Evolutionary conservation across 2,797 vertebrate genomes (phyloP), one percentile per base, ranked within the genome.

Genomic region (Myripristis murdjan): DNA sequence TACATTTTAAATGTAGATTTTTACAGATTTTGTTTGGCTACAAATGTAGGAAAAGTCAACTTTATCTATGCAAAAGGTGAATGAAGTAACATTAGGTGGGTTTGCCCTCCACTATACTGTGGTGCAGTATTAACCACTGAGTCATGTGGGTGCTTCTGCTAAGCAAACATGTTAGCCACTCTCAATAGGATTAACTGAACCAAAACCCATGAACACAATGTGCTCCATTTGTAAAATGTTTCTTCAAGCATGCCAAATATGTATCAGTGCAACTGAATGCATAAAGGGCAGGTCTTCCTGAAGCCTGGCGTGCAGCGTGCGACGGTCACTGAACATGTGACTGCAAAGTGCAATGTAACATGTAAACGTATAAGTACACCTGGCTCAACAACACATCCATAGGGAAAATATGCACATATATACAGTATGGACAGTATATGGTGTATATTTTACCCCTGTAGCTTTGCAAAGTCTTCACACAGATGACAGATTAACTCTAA

Each of bases 211-310:
- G n/a, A 64, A 49, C 48, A 62, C 23, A 44, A 35, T 69, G 47
- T 41, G 68, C 68, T 70, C 49, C 14, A 57, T 55, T 48, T 64
- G 39, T 16, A 62, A 39, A 61, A 46, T 51, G 28, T 70, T 57
- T 54, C 73, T 86, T 54, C 23, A 43, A 68, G 62, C 16, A 1
- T 60, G 12, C 1, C 6, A 57, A 79, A 76, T 69, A 49, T 73
- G 67, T 46, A 52, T 77, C 53, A 71, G 44, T 64, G 52, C 59
- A 69, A 69, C n/a, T 70, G 66, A 70, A 66, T 77, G 64, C 77
- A 65, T 75, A 52, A 66, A 64, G 65, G 15, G 16, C 26, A 0
- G 1, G n/a, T 28, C 46, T 72, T 78, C 66, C 22, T 41, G 65
- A 64, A 35, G 49, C 48, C 68, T 51, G 18, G 24, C 56, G 68